Percentiles rank a stretch among this genome's conserved stretches.
These are phyloP conservation scores for Drosophila neonasuta DNA, from an alignment of 2,888 invertebrate species.

Conservation along the genomic window DNA sequence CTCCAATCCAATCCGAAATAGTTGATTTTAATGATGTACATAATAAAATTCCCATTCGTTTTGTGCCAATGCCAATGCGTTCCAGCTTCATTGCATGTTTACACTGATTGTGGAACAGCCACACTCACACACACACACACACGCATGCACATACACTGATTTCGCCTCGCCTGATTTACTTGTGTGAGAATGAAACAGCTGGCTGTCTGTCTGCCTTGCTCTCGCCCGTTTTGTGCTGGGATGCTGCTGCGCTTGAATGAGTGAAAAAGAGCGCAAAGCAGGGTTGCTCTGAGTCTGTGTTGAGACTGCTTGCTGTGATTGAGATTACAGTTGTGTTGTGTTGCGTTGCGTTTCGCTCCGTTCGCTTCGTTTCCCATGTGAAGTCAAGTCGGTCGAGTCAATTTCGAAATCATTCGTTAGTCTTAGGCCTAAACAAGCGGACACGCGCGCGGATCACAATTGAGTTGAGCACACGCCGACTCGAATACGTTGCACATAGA, in stretches of 20 bases:
- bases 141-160: constrained; percentile 8
- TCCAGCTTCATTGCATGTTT: constrained; percentile 67
- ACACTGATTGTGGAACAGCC: constrained; percentile 72
- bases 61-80: constrained; percentile 80
- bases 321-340: constrained; percentile 59
- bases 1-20: constrained; percentile 80
- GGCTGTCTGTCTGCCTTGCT: constrained; percentile 6
- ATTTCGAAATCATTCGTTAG: constrained; percentile 81
- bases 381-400: constrained; percentile 66
- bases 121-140: constrained; percentile 22
- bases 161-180: constrained; percentile 63
- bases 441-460: constrained; percentile 68
- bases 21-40: constrained; percentile 82
- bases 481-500: background rate
- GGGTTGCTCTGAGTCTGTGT: constrained; percentile 41
- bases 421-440: constrained; percentile 81
- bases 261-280: constrained; percentile 48
- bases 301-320: constrained; percentile 31
- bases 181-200: constrained; percentile 44
- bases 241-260: constrained; percentile 50
- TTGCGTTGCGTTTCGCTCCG: background rate
- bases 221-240: constrained; percentile 3
- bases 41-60: constrained; percentile 82
- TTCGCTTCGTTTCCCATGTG: constrained; percentile 33
- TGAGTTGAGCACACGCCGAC: constrained; percentile 19